Evolutionary conservation across 2,797 vertebrate species (phyloP), one percentile per base, ranked within the genome.

Genomic region (Darevskia mixta): DNA sequence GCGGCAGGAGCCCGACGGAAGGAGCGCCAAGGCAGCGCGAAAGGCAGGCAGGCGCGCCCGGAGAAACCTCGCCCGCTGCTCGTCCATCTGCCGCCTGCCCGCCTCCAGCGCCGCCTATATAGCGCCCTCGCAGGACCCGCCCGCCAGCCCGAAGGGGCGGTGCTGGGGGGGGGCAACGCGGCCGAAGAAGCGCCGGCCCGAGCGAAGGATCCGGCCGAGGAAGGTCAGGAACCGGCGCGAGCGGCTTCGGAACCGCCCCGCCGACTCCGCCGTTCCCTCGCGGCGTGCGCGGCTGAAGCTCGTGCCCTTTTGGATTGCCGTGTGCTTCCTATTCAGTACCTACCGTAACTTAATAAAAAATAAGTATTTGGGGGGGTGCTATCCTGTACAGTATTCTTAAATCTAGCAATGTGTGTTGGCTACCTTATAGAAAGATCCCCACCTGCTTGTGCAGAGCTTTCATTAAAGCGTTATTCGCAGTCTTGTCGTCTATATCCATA

Each of bases 281-380:
- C 41, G 41, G 41, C 5, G 41, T 6, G 41, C 41, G 41, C 41
- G 6, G 41, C 41, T 43, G 41, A 15, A 49, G 49, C 49, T 49
- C 49, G 49, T 15, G 49, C 49, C 49, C 49, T 55, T 49, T 4
- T 13, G 49, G 49, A 4, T 55, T 15, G 49, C 0, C 0, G 35
- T 35, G 35, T 35, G 0, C 43, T 73, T 64, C 17, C 41, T 35
- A 55, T 88, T 66, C 0, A 0, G 5, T 35, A 0, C 9, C 25
- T 64, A 0, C 10, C 85, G 35, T 81, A 55, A 67, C 1, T 66
- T 43, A 1, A 15, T 1, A 3, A 17, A 81, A 41, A 79, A 82
- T 73, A 41, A 80, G 82, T 73, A 89, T 43, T 35, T 49, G 17
- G 27, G 11, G 25, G 8, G 4, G 1, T 32, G 79, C 80, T 67